phyloP scores from a whole-genome alignment of 2,888 invertebrate genomes.

The Lobophora halterata region DNA sequence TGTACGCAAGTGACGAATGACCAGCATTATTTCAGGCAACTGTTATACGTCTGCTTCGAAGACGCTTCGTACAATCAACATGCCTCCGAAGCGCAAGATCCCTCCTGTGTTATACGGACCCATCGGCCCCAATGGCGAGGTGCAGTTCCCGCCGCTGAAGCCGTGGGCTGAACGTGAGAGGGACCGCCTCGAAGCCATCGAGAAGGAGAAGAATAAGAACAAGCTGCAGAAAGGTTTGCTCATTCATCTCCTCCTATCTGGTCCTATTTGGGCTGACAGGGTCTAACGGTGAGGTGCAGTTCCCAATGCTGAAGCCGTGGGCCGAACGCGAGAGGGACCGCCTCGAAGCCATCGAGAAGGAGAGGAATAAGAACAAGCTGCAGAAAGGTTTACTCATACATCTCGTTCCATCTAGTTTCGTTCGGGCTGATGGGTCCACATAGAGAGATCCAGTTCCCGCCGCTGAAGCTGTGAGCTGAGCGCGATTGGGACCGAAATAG shows the following conservation, averaged over 20 bases:
- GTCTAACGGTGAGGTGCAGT: constrained; percentile 76
- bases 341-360: constrained; percentile 46
- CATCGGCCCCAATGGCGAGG: constrained; percentile 71
- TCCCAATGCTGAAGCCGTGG: constrained; percentile 77
- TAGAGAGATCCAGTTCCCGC: constrained; percentile 82
- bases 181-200: constrained; percentile 53
- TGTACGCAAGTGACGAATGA: no score
- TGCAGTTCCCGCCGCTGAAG: constrained; percentile 81
- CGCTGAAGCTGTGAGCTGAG: constrained; percentile 66
- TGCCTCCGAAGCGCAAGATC: constrained; percentile 60
- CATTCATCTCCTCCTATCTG: no score
- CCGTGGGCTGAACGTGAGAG: constrained; percentile 63
- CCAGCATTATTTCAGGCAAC: constrained; percentile 51
- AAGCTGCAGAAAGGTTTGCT: constrained; percentile 62
- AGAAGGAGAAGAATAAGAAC: constrained; percentile 53
- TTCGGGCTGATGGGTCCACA: constrained; percentile 68
- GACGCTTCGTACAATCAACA: constrained; percentile 54
- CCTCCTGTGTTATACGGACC: constrained; percentile 61
- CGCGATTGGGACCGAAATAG: constrained; percentile 62
- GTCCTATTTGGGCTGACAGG: constrained; percentile 65
- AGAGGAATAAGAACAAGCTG: constrained; percentile 54
- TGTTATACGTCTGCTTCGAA: constrained; percentile 57
- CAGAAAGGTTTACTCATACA: constrained; percentile 65
- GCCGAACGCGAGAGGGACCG: constrained; percentile 66
- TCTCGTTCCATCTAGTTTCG: no score